These are phyloP conservation scores for Lordiphosa andalusiaca DNA, from an alignment of 2,888 invertebrate species.

Conservation along the genomic window DNA sequence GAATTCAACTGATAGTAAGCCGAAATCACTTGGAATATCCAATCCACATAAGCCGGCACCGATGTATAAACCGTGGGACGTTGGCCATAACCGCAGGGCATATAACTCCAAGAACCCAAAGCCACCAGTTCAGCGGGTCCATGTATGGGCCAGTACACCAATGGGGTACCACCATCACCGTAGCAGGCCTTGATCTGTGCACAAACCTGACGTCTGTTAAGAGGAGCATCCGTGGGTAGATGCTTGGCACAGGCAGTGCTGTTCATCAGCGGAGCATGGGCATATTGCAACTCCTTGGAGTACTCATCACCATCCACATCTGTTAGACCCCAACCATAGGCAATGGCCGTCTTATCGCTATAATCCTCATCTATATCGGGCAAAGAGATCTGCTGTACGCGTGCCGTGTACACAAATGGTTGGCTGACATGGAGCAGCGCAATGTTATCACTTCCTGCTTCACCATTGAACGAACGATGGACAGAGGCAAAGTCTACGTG, in stretches of 20 bases:
- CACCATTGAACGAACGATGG: constrained; percentile 77
- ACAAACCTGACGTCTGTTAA: constrained; percentile 55
- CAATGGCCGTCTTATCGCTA: constrained; percentile 40
- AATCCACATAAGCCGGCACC: constrained; percentile 55
- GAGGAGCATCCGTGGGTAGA: constrained; percentile 62
- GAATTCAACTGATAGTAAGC: constrained; percentile 66
- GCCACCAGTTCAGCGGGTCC: constrained; percentile 62
- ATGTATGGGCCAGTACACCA: constrained; percentile 63
- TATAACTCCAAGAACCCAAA: constrained; percentile 69
- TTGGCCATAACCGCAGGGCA: constrained; percentile 67
- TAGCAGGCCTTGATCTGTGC: constrained; percentile 61
- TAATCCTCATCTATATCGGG: constrained; percentile 70
- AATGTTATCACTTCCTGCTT: constrained; percentile 82
- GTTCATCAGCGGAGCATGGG: constrained; percentile 50
- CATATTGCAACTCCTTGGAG: constrained; percentile 60
- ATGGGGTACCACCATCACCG: constrained; percentile 72
- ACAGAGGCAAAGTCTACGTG: constrained; percentile 69
- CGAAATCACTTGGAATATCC: constrained; percentile 68
- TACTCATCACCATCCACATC: constrained; percentile 47
- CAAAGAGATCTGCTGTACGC: constrained; percentile 77
- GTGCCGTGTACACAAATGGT: constrained; percentile 69
- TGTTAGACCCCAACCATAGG: constrained; percentile 73
- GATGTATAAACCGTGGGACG: constrained; percentile 66
- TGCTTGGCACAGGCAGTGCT: constrained; percentile 37
- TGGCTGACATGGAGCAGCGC: constrained; percentile 80